These are phyloP conservation scores for Pseudobourletiella spinata DNA, from an alignment of 1,140 invertebrate species.

Conservation along the genomic window DNA sequence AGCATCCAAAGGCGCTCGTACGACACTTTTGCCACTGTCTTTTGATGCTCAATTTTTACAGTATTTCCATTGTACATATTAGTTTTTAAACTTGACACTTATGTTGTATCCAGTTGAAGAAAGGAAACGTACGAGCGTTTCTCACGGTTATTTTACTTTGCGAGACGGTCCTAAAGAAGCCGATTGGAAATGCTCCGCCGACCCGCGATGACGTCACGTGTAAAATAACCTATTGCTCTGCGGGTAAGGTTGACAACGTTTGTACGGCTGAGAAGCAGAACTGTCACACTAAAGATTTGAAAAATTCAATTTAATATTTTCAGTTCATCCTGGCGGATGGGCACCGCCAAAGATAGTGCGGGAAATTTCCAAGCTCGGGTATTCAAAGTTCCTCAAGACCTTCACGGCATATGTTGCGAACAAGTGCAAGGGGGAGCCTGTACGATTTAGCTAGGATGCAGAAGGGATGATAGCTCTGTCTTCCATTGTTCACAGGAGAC, in stretches of 20 bases:
- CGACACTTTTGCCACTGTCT: too few relatives aligned
- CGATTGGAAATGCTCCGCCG: constrained; percentile 56
- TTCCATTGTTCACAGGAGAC: too few relatives aligned
- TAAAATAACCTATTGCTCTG: constrained; percentile 97
- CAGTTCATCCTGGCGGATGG: constrained; percentile 94
- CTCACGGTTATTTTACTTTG: not conserved
- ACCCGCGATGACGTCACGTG: constrained; percentile 83
- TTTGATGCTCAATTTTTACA: too few relatives aligned
- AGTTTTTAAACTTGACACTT: too few relatives aligned
- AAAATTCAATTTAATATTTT: constrained; percentile 16
- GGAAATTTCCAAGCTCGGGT: constrained; percentile 94
- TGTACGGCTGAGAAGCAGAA: too few relatives aligned
- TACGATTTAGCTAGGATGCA: too few relatives aligned
- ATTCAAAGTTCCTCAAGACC: constrained; percentile 95
- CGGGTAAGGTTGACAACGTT: constrained; percentile 74
- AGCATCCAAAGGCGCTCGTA: not conserved
- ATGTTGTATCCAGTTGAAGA: too few relatives aligned
- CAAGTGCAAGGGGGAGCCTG: constrained; percentile 78
- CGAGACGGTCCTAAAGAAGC: constrained; percentile 31
- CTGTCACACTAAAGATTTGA: too few relatives aligned
- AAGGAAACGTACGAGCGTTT: not conserved
- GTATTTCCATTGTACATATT: too few relatives aligned
- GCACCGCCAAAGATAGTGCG: constrained; percentile 89
- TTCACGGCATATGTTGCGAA: constrained; percentile 93
- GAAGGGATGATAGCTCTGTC: too few relatives aligned